Conservation (phyloP, 2,888 invertebrate species). For the Melipona beecheii region DNA sequence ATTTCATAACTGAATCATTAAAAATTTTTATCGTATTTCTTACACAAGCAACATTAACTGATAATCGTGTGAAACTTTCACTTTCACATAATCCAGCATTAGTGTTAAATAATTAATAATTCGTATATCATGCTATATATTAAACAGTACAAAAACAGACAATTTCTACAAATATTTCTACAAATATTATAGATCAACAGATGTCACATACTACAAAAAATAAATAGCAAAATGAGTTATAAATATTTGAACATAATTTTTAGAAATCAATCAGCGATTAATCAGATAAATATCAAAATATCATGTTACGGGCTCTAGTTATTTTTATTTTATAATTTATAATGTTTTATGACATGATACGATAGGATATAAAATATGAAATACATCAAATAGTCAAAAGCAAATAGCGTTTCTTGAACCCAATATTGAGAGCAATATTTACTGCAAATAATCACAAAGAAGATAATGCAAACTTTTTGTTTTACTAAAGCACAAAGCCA, state of each 20-base stretch:
- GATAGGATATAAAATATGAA: neutral
- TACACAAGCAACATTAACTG: neutral
- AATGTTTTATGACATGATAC: neutral
- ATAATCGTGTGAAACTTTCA: conserved; percentile 16
- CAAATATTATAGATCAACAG: neutral
- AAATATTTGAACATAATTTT: conserved; percentile 15
- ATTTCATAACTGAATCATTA: neutral
- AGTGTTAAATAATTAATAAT: conserved; percentile 1
- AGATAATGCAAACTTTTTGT: neutral
- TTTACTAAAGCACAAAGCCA: neutral
- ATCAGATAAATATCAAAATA: conserved; percentile 28
- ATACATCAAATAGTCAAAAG: conserved; percentile 8
- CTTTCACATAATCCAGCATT: conserved; percentile 10
- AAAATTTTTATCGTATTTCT: conserved; percentile 7
- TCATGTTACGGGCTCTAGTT: neutral
- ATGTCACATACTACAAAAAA: neutral
- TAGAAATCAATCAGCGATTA: conserved; percentile 11
- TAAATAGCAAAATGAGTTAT: neutral
- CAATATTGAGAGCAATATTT: conserved; percentile 9
- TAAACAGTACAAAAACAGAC: conserved; percentile 1
- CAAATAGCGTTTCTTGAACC: neutral
- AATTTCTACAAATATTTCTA: neutral
- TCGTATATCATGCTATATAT: neutral
- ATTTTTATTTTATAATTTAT: conserved; percentile 1
- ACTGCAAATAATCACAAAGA: neutral